Percentiles rank a stretch among this genome's conserved stretches.
phyloP scores from a whole-genome alignment of 2,888 invertebrate species.

The Spialia ferax region DNA sequence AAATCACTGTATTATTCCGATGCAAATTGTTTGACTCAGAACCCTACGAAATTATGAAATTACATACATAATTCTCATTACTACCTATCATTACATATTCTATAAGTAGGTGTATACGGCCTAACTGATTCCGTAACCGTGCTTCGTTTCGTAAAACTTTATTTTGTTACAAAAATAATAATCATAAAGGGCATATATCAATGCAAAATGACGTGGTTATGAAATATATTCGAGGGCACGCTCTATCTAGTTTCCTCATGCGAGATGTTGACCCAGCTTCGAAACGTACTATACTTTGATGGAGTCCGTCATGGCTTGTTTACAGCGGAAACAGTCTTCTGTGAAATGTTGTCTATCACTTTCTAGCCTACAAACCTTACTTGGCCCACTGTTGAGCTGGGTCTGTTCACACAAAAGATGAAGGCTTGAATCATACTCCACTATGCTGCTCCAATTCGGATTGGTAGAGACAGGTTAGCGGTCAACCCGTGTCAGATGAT shows the following conservation, averaged over 20 bases:
- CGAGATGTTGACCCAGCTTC: slow-evolving; percentile 18
- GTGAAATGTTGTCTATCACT: neutral
- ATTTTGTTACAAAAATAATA: slow-evolving; percentile 17
- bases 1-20: neutral
- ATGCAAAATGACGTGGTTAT: slow-evolving; percentile 14
- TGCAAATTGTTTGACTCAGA: neutral
- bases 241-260: slow-evolving; percentile 19
- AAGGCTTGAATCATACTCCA: no score
- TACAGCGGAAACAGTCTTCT: slow-evolving; percentile 7
- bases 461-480: no score
- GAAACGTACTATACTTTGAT: slow-evolving; percentile 17
- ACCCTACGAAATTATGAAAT: neutral
- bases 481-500: no score
- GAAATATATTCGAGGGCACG: slow-evolving; percentile 20
- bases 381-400: no score
- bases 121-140: neutral
- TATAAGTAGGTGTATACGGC: neutral
- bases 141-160: slow-evolving; percentile 3
- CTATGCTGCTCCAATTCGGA: no score
- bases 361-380: no score
- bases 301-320: neutral
- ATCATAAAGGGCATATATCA: slow-evolving; percentile 17
- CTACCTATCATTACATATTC: neutral
- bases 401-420: no score
- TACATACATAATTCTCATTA: neutral